A percentile compares a stretch with the other conserved stretches of the same genome.
Conservation (phyloP, 1,140 invertebrate species). For the Panagrolaimus sp. region DNA sequence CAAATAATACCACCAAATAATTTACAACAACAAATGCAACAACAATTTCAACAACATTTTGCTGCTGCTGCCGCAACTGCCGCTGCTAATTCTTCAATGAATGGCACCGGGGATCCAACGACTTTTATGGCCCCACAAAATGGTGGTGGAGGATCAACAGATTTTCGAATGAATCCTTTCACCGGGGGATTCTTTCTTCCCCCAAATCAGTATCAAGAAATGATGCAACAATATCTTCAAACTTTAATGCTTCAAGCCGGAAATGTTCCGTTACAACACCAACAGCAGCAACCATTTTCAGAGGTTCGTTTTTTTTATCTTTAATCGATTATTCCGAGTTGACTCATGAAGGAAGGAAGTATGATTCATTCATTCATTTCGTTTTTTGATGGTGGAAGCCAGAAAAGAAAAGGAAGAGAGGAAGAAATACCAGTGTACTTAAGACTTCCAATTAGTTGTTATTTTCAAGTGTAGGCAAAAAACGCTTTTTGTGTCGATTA, state of each 20-base stretch:
- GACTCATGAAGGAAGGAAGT: neutral
- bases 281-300: neutral
- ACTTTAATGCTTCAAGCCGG: slow-evolving; percentile 33
- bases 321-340: neutral
- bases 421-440: too few relatives aligned
- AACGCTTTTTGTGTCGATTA: too few relatives aligned
- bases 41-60: slow-evolving; percentile 11
- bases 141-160: slow-evolving; percentile 2
- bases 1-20: slow-evolving; percentile 9
- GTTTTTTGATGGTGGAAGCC: too few relatives aligned
- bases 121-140: slow-evolving; percentile 6
- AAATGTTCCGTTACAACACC: neutral
- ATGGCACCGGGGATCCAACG: slow-evolving; percentile 12
- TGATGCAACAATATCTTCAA: slow-evolving; percentile 55
- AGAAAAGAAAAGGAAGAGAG: too few relatives aligned
- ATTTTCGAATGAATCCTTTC: slow-evolving; percentile 40
- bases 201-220: slow-evolving; percentile 51
- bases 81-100: too few relatives aligned
- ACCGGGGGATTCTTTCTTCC: slow-evolving; percentile 45
- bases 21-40: neutral
- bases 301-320: neutral
- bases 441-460: too few relatives aligned
- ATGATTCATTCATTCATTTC: neutral
- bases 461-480: too few relatives aligned
- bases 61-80: slow-evolving; percentile 12